phyloP scores from a whole-genome alignment of 2,888 invertebrate genomes.

The Belgica antarctica region DNA sequence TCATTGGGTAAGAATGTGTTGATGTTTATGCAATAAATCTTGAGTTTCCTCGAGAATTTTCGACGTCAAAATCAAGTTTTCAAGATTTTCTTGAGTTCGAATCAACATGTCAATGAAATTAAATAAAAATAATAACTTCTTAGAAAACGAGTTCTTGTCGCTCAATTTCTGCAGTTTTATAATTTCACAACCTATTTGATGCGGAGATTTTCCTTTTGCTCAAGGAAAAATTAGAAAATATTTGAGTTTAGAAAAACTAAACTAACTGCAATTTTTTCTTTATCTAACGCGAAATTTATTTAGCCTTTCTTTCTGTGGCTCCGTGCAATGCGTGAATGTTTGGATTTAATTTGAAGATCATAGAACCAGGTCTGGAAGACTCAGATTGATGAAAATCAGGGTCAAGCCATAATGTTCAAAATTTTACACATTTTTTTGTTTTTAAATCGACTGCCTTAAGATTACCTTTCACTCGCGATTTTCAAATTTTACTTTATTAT shows the following conservation, averaged over 20 bases:
- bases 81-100: not conserved
- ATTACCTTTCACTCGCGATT: constrained; percentile 44
- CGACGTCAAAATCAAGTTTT: no score
- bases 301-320: not conserved
- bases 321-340: constrained; percentile 13
- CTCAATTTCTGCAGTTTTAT: no score
- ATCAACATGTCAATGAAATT: not conserved
- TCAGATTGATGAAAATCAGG: constrained; percentile 56
- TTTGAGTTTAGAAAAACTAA: constrained; percentile 6
- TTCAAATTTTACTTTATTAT: constrained; percentile 33
- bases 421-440: constrained; percentile 43
- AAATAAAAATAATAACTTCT: no score
- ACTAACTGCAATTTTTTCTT: not conserved
- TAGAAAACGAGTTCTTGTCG: constrained; percentile 16
- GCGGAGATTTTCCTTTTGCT: constrained; percentile 15
- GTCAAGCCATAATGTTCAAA: constrained; percentile 52
- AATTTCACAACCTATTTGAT: constrained; percentile 23
- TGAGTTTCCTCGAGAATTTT: no score
- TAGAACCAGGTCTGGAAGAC: constrained; percentile 55
- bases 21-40: no score
- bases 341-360: constrained; percentile 30
- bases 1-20: no score
- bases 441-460: constrained; percentile 30
- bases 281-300: not conserved
- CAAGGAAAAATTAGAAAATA: not conserved